Conservation (phyloP, 2,113 vertebrate genomes). For the Siniperca knerii region DNA sequence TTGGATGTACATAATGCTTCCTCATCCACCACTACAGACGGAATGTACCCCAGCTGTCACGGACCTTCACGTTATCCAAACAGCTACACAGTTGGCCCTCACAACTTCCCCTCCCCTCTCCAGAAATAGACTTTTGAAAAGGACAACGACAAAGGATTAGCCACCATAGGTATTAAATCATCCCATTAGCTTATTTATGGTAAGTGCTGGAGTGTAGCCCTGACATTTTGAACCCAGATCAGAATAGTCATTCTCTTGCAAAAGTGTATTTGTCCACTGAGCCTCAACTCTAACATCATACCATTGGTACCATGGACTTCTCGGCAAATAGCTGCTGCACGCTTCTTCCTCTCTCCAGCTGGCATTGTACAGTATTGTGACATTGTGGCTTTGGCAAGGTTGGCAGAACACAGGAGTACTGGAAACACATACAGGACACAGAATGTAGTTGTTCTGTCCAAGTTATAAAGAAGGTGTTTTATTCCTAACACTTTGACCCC, state of each 20-base stretch:
- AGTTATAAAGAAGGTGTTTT: conserved; percentile 28
- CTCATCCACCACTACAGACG: conserved; percentile 61
- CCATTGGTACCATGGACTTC: conserved; percentile 92
- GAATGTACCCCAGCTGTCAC: conserved; percentile 92
- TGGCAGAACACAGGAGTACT: conserved; percentile 60
- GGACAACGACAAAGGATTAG: conserved; percentile 91
- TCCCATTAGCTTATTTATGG: conserved; percentile 88
- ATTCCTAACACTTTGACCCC: conserved; percentile 7
- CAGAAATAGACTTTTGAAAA: conserved; percentile 93
- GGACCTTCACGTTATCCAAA: conserved; percentile 88
- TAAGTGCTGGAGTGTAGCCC: conserved; percentile 56
- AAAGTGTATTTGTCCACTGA: conserved; percentile 23
- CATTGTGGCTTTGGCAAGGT: conserved; percentile 83
- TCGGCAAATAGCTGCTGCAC: conserved; percentile 91
- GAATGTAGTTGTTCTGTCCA: conserved; percentile 44
- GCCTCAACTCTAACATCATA: conserved; percentile 57
- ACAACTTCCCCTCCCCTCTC: conserved; percentile 50
- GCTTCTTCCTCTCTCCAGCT: conserved; percentile 90
- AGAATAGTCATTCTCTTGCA: conserved; percentile 50
- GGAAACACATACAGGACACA: conserved; percentile 82
- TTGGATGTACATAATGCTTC: conserved; percentile 43
- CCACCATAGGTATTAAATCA: conserved; percentile 85
- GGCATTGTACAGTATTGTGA: conserved; percentile 89
- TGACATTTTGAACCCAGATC: conserved; percentile 74
- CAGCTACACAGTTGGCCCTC: conserved; percentile 87